Evolutionary conservation across 64 coral and sea anemone species (phyloP), one percentile per base, ranked within the genome.

Genomic region (Actinia tenebrosa): DNA sequence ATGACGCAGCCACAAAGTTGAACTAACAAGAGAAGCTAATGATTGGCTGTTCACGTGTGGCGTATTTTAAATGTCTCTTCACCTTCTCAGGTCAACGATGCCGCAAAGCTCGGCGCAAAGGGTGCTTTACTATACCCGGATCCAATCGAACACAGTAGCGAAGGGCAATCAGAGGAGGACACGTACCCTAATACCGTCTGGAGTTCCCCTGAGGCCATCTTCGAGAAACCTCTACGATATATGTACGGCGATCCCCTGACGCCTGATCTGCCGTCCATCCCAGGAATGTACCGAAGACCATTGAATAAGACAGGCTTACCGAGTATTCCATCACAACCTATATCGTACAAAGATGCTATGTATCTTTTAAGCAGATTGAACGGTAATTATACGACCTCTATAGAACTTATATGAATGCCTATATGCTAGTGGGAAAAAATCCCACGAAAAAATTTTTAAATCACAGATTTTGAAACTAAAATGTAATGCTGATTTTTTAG

Each of bases 251-350:
- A 93, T 71, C 88, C 75, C 0, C 10, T 86, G 15, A 93, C 92
- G 7, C 92, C 92, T 16, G 17, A 81, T 7, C 56, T 93, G 5
- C 92, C 92, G 0, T 89, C 92, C 8, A 80, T 93, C 16, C 58
- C 83, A 17, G 92, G 92, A 17, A 89, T 93, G 87, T 87, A 93
- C 79, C 71, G 92, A 14, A 56, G 87, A 42, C 87, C 92, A 14
- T 60, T 77, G 58, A 93, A 93, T 82, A 61, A 86, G 64, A 86
- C 83, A 10, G 45, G 44, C 14, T 27, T 93, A 14, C 87, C 87
- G 9, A 82, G 44, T 17, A 93, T 93, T 47, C 92, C 92, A 56
- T 64, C 88, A 4, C 92, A 93, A 44, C 92, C 92, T n/a, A 93
- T 93, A 46, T 89, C 87, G 5, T 93, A 86, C 15, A 47, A 43